Conservation (phyloP, 2,797 vertebrate genomes). For the Sebastes nivosus region DNA sequence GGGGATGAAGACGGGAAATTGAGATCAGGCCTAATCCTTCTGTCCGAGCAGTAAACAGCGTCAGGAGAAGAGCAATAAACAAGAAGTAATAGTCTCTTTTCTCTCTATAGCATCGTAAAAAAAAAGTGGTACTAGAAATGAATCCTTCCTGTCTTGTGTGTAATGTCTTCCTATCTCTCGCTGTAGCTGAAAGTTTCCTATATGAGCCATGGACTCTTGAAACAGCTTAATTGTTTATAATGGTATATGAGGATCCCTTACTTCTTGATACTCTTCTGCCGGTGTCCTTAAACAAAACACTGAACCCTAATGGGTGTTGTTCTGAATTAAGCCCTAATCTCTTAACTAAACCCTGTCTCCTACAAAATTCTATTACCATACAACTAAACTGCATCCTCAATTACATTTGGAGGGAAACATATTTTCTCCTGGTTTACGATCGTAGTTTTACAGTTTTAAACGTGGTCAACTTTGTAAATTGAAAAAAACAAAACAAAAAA, state of each 20-base stretch:
- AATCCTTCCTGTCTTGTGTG: neutral
- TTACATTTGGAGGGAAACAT: too few species aligned
- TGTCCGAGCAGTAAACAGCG: conserved; percentile 61
- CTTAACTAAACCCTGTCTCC: neutral
- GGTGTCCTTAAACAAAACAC: neutral
- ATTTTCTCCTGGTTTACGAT: too few species aligned
- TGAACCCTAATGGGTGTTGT: neutral
- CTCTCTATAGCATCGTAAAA: neutral
- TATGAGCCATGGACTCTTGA: neutral
- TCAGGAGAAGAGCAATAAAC: conserved; percentile 32
- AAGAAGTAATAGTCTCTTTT: conserved; percentile 17
- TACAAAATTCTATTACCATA: too few species aligned
- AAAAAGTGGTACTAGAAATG: neutral
- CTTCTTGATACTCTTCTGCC: neutral
- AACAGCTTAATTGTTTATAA: neutral
- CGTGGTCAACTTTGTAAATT: too few species aligned
- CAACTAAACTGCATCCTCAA: too few species aligned
- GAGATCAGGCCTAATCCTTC: conserved; percentile 66
- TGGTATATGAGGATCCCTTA: neutral
- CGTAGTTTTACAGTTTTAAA: too few species aligned
- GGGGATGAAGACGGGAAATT: conserved; percentile 70
- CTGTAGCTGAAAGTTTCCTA: neutral
- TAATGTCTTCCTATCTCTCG: neutral
- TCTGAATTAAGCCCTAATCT: neutral
- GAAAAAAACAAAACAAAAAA: too few species aligned